Percentiles rank a stretch among this genome's conserved stretches.
phyloP scores from a whole-genome alignment of 2,113 vertebrate species.

The Eulemur rufifrons region DNA sequence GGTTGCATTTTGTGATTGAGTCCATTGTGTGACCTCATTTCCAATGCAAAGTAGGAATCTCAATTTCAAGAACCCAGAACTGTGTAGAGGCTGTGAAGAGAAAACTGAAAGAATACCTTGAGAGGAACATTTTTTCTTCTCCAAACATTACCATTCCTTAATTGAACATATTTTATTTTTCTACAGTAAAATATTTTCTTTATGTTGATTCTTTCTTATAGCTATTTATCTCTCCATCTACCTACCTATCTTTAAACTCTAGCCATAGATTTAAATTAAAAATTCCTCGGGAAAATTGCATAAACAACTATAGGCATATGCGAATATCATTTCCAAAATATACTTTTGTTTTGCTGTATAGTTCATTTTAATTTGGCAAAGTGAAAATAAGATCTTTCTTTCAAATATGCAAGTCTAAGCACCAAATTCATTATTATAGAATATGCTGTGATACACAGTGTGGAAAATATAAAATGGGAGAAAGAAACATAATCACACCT shows the following conservation, averaged over 20 bases:
- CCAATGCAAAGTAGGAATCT: not conserved
- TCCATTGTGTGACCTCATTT: not conserved
- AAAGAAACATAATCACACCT: not conserved
- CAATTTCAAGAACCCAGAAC: not conserved
- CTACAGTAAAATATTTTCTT: slow-evolving; percentile 30
- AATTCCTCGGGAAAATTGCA: not conserved
- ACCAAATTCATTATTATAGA: not conserved
- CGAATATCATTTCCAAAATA: slow-evolving; percentile 4
- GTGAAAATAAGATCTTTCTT: slow-evolving; percentile 30
- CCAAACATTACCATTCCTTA: not conserved
- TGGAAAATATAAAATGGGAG: not conserved
- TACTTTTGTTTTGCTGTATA: not conserved
- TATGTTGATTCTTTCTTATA: not conserved
- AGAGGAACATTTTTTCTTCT: not conserved
- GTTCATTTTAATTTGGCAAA: slow-evolving; percentile 35
- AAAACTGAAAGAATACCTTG: not conserved
- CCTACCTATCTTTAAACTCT: not conserved
- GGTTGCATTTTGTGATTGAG: not conserved
- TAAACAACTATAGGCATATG: not conserved
- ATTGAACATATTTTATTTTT: slow-evolving; percentile 18
- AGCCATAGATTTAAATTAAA: not conserved
- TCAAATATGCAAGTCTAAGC: not conserved
- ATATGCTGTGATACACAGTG: not conserved
- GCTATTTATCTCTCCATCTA: not conserved
- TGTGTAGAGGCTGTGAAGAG: not conserved